Evolutionary conservation across 1,140 invertebrate genomes (phyloP).

Genomic region (Ruditapes philippinarum): DNA sequence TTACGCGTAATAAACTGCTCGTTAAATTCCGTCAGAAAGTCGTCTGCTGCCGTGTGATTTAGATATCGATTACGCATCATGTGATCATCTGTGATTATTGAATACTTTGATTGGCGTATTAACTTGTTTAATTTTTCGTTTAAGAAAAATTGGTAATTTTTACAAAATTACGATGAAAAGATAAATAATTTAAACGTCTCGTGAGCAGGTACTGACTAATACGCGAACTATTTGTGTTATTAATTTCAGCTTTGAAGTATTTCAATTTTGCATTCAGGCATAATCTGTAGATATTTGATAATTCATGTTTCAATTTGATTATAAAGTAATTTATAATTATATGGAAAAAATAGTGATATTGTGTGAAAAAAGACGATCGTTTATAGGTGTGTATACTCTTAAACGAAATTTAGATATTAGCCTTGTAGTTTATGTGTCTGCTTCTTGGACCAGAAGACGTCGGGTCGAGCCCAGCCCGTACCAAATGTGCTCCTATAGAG

Average conservation of each 20-base stretch:
- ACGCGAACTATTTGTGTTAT: not conserved
- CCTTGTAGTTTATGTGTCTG: too few species aligned
- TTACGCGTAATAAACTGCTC: slow-evolving; percentile 10
- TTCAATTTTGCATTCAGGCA: not conserved
- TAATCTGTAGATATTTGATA: not conserved
- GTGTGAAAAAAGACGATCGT: too few species aligned
- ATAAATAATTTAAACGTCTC: slow-evolving; percentile 13
- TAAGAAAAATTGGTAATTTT: not conserved
- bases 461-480: too few species aligned
- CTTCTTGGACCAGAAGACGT: too few species aligned
- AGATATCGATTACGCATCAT: not conserved
- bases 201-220: slow-evolving; percentile 12
- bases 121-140: slow-evolving; percentile 37
- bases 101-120: not conserved
- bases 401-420: too few species aligned
- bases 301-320: not conserved
- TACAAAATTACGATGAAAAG: slow-evolving; percentile 15
- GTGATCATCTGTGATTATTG: not conserved
- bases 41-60: not conserved
- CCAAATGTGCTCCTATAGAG: too few species aligned
- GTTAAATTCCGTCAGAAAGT: not conserved
- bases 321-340: too few species aligned
- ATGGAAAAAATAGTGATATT: too few species aligned
- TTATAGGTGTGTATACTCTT: too few species aligned
- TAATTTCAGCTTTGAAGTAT: not conserved